These are phyloP conservation scores for Saturnia japonica DNA, from an alignment of 2,888 invertebrate species.

Conservation along the genomic window DNA sequence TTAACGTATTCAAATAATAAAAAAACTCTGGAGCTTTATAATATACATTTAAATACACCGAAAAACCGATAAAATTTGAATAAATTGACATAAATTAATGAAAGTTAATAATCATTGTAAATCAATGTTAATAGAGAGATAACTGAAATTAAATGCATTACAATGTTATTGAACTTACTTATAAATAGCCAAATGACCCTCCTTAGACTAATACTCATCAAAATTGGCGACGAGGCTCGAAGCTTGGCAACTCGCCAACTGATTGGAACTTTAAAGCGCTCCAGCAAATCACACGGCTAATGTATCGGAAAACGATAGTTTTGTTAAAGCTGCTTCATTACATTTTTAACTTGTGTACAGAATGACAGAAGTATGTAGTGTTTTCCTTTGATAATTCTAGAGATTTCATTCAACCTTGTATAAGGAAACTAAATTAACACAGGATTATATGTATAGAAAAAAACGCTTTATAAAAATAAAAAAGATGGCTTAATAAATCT, in stretches of 20 bases:
- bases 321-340: slow-evolving; percentile 28
- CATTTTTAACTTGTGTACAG: slow-evolving; percentile 7
- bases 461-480: neutral
- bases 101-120: too few relatives aligned
- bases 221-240: slow-evolving; percentile 31
- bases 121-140: slow-evolving; percentile 8
- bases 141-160: slow-evolving; percentile 21
- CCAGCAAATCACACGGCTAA: slow-evolving; percentile 29
- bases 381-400: neutral
- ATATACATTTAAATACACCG: neutral
- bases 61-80: too few relatives aligned
- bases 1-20: too few relatives aligned
- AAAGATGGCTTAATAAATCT: neutral
- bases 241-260: slow-evolving; percentile 19
- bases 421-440: neutral
- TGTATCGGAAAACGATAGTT: slow-evolving; percentile 31
- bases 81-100: too few relatives aligned
- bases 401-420: neutral
- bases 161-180: slow-evolving; percentile 50
- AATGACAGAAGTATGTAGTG: neutral
- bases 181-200: slow-evolving; percentile 39
- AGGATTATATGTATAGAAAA: neutral
- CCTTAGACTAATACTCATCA: slow-evolving; percentile 38
- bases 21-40: too few relatives aligned
- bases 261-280: slow-evolving; percentile 20